Evolutionary conservation across 37 sponge, comb jelly and placozoan genomes (phyloP).

Genomic region (Mnemiopsis leidyi): DNA sequence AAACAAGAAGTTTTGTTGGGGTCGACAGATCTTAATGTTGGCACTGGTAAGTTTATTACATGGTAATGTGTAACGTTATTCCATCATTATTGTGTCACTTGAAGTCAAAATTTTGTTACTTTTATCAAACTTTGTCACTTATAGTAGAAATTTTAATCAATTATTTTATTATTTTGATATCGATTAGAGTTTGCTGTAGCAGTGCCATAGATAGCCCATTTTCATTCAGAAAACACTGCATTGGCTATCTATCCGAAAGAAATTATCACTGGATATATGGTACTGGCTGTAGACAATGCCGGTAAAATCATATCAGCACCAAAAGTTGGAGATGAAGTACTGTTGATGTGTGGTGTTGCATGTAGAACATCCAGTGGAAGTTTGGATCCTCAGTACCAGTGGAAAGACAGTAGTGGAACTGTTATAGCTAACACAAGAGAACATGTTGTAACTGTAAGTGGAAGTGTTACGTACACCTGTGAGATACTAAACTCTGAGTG

Average conservation of each 20-base stretch:
- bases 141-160: no score
- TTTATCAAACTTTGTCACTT: no score
- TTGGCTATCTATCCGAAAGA: background rate
- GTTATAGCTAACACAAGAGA: background rate
- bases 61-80: background rate
- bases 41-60: background rate
- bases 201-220: background rate
- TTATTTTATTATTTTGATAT: no score
- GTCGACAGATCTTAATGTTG: background rate
- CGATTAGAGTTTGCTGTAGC: background rate
- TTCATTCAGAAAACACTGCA: background rate
- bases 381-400: background rate
- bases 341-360: conserved; percentile 34
- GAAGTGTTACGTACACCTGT: background rate
- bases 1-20: background rate
- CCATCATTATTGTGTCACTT: no score
- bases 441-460: background rate
- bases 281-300: background rate
- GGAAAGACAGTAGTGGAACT: background rate
- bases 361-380: background rate
- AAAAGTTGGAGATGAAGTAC: conserved; percentile 3
- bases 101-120: no score
- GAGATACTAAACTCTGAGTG: background rate
- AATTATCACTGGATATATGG: background rate
- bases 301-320: conserved; percentile 10